These are phyloP conservation scores for Magallana ariakensis DNA, from an alignment of 1,140 invertebrate species.

Conservation along the genomic window DNA sequence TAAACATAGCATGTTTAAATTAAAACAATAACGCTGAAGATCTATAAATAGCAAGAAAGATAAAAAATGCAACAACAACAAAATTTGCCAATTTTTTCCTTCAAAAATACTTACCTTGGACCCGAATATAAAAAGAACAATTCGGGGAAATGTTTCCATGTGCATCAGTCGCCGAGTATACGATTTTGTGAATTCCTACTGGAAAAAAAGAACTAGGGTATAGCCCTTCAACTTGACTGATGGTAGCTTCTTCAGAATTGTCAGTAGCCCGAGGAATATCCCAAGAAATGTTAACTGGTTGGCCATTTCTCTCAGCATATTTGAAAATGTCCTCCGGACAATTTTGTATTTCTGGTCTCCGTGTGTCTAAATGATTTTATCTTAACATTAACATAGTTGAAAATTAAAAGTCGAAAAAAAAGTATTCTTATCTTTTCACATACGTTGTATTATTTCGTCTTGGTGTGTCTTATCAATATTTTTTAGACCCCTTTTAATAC, in stretches of 20 bases:
- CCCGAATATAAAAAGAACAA: not conserved
- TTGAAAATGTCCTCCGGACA: not conserved
- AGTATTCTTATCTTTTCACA: too few species aligned
- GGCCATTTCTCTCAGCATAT: slow-evolving; percentile 16
- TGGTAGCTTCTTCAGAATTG: not conserved
- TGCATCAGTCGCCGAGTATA: not conserved
- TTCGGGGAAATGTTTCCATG: not conserved
- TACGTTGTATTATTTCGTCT: too few species aligned
- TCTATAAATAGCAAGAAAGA: not conserved
- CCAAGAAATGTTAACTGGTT: not conserved
- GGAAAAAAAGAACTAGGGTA: not conserved
- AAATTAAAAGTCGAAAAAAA: too few species aligned
- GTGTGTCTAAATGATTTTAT: not conserved
- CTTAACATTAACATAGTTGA: too few species aligned
- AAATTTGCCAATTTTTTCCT: too few species aligned
- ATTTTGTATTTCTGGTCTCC: not conserved
- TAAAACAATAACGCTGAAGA: not conserved
- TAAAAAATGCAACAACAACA: not conserved
- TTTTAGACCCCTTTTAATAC: not conserved
- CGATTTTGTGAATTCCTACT: not conserved
- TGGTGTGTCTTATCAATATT: too few species aligned
- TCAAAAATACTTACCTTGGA: not conserved
- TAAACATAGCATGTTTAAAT: not conserved
- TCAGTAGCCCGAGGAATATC: not conserved
- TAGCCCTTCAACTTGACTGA: not conserved